A percentile compares a stretch with the other conserved stretches of the same genome.
Conservation (phyloP, 2,797 vertebrate species). For the Schizothorax lantsangensis region DNA sequence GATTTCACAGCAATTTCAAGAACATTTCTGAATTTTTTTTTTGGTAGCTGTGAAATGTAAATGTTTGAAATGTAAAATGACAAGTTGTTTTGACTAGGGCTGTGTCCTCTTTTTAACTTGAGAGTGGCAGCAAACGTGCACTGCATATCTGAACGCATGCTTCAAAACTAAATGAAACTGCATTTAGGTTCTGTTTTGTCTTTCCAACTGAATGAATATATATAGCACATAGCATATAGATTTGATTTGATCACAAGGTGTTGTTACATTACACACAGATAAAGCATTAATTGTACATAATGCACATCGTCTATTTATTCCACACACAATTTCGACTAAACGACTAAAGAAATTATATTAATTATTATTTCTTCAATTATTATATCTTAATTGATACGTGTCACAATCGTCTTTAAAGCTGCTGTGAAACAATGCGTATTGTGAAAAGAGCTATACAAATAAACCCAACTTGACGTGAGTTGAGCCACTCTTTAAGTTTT, state of each 20-base stretch:
- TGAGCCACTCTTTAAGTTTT: not conserved
- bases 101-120: not conserved
- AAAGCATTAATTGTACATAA: not conserved
- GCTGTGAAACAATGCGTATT: not conserved
- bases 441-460: not conserved
- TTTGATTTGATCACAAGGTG: not conserved
- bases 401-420: not conserved
- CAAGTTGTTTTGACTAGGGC: not conserved
- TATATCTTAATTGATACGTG: not conserved
- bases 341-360: not conserved
- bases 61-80: constrained; percentile 31
- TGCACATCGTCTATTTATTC: not conserved
- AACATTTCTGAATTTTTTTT: not conserved
- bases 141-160: not conserved
- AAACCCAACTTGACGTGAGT: not conserved
- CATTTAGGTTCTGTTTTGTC: not conserved
- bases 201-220: not conserved
- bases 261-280: not conserved
- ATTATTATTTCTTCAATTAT: too few relatives aligned
- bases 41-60: constrained; percentile 8
- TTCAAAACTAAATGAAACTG: not conserved
- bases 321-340: not conserved
- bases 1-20: constrained; percentile 9
- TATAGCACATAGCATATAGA: not conserved
- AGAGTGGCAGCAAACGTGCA: not conserved